Evolutionary conservation across 2,113 vertebrate genomes (phyloP).

Genomic region (Meleagris gallopavo): DNA sequence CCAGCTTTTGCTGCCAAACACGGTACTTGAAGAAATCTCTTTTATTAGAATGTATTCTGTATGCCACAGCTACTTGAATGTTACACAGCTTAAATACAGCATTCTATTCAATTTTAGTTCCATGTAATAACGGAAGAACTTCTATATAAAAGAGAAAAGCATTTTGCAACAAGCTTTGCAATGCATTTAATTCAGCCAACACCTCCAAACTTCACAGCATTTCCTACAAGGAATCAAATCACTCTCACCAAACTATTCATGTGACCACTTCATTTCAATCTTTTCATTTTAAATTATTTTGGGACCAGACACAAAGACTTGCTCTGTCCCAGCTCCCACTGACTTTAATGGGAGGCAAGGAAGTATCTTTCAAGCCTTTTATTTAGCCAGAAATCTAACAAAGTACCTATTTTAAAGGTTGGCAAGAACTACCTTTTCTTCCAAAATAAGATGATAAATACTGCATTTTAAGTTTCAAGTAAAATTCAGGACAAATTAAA

Average conservation of each 20-base stretch:
- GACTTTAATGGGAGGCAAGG: not conserved
- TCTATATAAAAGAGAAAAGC: not conserved
- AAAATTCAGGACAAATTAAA: constrained; percentile 7
- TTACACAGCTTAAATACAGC: not conserved
- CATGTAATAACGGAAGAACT: not conserved
- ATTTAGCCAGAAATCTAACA: not conserved
- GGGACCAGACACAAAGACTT: not conserved
- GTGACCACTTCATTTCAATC: not conserved
- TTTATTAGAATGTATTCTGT: not conserved
- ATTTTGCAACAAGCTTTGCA: not conserved
- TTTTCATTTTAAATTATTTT: not conserved
- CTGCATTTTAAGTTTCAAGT: not conserved
- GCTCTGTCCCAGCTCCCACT: not conserved
- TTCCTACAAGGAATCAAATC: not conserved
- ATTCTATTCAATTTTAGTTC: not conserved
- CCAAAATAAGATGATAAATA: not conserved
- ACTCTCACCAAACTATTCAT: not conserved
- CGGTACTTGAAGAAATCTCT: not conserved
- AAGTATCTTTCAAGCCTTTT: not conserved
- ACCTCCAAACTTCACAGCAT: not conserved
- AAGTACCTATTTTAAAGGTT: not conserved
- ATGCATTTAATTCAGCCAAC: not conserved
- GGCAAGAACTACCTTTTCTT: not conserved
- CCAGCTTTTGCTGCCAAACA: not conserved
- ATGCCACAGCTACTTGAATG: not conserved